These are phyloP conservation scores for Pectinophora gossypiella DNA, from an alignment of 1,140 invertebrate genomes.

Conservation along the genomic window DNA sequence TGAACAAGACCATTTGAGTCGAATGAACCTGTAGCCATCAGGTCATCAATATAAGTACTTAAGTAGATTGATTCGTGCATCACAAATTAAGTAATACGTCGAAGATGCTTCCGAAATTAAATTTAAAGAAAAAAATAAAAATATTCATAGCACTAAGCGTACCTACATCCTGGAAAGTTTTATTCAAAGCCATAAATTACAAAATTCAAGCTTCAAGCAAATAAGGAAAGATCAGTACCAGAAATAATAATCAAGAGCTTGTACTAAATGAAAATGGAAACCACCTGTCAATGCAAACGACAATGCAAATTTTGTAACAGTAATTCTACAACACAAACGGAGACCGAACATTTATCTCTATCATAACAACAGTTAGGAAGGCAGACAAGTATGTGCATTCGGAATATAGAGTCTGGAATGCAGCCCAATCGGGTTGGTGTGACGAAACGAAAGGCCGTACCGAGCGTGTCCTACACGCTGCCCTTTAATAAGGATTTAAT, in stretches of 20 bases:
- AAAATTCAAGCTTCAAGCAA: not conserved
- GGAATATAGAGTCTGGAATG: conserved; percentile 17
- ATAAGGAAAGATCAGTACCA: not conserved
- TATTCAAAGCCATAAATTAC: no score
- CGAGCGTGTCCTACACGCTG: not conserved
- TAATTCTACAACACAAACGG: not conserved
- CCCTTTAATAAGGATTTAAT: conserved; percentile 3
- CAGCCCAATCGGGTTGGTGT: conserved; percentile 7
- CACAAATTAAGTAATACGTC: no score
- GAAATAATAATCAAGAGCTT: not conserved
- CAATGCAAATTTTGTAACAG: not conserved
- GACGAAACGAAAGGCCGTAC: conserved; percentile 15
- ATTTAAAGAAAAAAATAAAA: no score
- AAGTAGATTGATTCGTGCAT: no score
- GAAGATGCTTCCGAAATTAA: no score
- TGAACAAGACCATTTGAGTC: no score
- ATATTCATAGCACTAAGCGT: no score
- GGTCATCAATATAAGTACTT: no score
- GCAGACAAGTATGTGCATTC: conserved; percentile 14
- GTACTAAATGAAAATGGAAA: not conserved
- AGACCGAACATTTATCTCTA: not conserved
- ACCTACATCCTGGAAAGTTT: no score
- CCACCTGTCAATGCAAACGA: not conserved
- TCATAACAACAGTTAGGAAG: conserved; percentile 11
- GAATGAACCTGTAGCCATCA: no score